Evolutionary conservation across 2,113 vertebrate genomes (phyloP).

Genomic region (Triplophysa dalaica): DNA sequence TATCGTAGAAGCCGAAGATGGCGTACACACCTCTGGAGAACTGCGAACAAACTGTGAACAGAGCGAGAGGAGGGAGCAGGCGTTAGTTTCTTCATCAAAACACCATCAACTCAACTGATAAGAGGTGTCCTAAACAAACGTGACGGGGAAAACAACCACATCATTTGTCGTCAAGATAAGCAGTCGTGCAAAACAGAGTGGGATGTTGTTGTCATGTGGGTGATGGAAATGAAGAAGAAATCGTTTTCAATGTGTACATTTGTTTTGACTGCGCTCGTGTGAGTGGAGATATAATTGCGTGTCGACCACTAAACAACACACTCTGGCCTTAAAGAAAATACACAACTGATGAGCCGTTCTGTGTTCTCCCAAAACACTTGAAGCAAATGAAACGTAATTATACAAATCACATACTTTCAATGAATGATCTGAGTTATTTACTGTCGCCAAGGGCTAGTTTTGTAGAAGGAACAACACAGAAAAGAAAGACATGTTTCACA

Average conservation of each 20-base stretch:
- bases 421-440: slow-evolving; percentile 4
- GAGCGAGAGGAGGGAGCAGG: slow-evolving; percentile 54
- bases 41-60: slow-evolving; percentile 94
- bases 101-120: too few relatives aligned
- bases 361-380: slow-evolving; percentile 64
- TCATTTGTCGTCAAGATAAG: not conserved
- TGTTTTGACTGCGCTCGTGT: slow-evolving; percentile 54
- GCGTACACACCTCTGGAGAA: slow-evolving; percentile 98
- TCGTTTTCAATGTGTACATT: slow-evolving; percentile 37
- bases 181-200: not conserved
- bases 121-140: not conserved
- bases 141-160: not conserved
- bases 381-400: slow-evolving; percentile 51
- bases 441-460: not conserved
- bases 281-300: slow-evolving; percentile 45
- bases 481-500: not conserved
- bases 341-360: slow-evolving; percentile 61
- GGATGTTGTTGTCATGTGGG: slow-evolving; percentile 16
- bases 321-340: slow-evolving; percentile 63
- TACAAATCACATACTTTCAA: slow-evolving; percentile 19
- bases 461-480: not conserved
- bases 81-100: not conserved
- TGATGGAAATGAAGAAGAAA: slow-evolving; percentile 15
- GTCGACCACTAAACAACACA: slow-evolving; percentile 50
- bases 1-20: slow-evolving; percentile 99